A percentile compares a stretch with the other conserved stretches of the same genome.
These are phyloP conservation scores for Gonioctena quinquepunctata DNA, from an alignment of 1,140 invertebrate genomes.

Conservation along the genomic window DNA sequence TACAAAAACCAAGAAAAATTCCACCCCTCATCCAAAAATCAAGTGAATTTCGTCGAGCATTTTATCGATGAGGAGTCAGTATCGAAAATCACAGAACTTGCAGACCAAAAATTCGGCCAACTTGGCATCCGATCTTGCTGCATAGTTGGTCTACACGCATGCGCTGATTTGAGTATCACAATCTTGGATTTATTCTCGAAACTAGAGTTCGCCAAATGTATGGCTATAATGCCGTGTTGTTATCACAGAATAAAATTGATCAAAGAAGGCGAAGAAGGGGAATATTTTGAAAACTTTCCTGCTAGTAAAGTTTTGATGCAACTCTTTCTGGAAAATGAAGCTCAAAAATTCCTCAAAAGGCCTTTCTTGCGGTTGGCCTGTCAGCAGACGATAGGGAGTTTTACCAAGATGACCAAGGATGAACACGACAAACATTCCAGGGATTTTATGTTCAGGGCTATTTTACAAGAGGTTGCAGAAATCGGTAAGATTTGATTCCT, in stretches of 20 bases:
- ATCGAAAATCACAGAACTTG: slow-evolving; percentile 55
- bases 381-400: slow-evolving; percentile 59
- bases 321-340: slow-evolving; percentile 47
- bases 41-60: slow-evolving; percentile 64
- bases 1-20: slow-evolving; percentile 63
- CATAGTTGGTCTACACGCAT: slow-evolving; percentile 78
- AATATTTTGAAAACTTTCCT: slow-evolving; percentile 68
- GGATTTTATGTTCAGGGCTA: slow-evolving; percentile 63
- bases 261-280: slow-evolving; percentile 21
- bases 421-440: slow-evolving; percentile 60
- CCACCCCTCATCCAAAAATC: slow-evolving; percentile 57
- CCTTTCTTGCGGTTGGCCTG: slow-evolving; percentile 71
- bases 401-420: slow-evolving; percentile 53
- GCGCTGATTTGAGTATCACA: slow-evolving; percentile 78
- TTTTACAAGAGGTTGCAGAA: slow-evolving; percentile 62
- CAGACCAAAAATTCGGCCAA: slow-evolving; percentile 54
- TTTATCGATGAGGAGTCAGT: slow-evolving; percentile 60
- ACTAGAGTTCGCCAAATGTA: slow-evolving; percentile 61
- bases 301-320: slow-evolving; percentile 59
- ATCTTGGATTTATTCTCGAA: slow-evolving; percentile 73
- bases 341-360: slow-evolving; percentile 58
- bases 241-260: slow-evolving; percentile 65
- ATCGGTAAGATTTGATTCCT: slow-evolving; percentile 63
- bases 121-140: slow-evolving; percentile 50
- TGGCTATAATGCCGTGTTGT: slow-evolving; percentile 82